Conservation (phyloP, 2,797 vertebrate genomes). For the Trichosurus vulpecula region DNA sequence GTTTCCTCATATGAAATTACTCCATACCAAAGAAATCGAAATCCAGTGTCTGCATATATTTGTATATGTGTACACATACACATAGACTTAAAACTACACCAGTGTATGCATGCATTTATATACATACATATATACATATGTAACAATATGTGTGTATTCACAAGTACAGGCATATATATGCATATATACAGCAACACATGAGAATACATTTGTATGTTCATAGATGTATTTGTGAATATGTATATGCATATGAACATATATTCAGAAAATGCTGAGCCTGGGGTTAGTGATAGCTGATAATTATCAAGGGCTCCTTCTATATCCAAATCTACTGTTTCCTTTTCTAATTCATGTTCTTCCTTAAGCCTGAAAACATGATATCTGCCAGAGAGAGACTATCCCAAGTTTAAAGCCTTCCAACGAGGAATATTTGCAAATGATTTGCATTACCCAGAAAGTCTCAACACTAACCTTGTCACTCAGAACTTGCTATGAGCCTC, state of each 20-base stretch:
- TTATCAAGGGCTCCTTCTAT: not conserved
- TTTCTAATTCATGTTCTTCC: not conserved
- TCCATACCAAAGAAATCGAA: not conserved
- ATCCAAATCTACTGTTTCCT: not conserved
- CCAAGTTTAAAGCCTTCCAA: not conserved
- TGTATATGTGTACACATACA: too few relatives aligned
- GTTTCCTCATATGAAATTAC: not conserved
- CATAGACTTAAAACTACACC: too few relatives aligned
- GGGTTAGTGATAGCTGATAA: not conserved
- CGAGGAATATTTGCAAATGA: not conserved
- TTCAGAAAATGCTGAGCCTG: not conserved
- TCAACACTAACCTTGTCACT: not conserved
- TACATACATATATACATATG: too few relatives aligned
- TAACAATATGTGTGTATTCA: too few relatives aligned
- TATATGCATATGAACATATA: not conserved
- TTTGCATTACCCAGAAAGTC: not conserved
- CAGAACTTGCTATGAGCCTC: not conserved
- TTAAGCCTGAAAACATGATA: not conserved
- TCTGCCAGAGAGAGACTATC: not conserved
- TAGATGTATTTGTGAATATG: too few relatives aligned
- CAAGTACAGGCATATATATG: too few relatives aligned
- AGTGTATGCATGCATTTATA: not conserved
- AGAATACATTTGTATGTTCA: too few relatives aligned
- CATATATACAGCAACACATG: too few relatives aligned
- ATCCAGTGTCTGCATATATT: too few relatives aligned